A percentile compares a stretch with the other conserved stretches of the same genome.
These are phyloP conservation scores for Sphyrna mokarran DNA, from an alignment of 2,113 vertebrate genomes.

Conservation along the genomic window DNA sequence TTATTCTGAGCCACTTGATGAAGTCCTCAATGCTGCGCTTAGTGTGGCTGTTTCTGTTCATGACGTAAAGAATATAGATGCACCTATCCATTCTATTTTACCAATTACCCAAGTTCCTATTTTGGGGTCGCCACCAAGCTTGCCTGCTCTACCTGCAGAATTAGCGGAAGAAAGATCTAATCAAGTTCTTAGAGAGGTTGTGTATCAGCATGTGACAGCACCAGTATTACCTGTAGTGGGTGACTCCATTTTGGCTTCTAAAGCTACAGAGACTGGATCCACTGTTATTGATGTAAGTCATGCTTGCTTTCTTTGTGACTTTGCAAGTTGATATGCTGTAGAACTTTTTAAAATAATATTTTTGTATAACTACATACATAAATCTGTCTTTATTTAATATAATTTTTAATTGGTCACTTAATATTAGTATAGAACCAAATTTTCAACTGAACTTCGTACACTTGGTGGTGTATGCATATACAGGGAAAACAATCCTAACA, in stretches of 20 bases:
- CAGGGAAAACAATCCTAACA: too few relatives aligned
- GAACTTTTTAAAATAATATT: not conserved
- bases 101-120: slow-evolving; percentile 6
- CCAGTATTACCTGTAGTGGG: not conserved
- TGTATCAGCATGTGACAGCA: slow-evolving; percentile 1
- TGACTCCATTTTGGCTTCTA: slow-evolving; percentile 12
- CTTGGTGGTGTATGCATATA: not conserved
- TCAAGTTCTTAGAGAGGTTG: not conserved
- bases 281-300: slow-evolving; percentile 23
- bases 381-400: not conserved
- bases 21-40: slow-evolving; percentile 49
- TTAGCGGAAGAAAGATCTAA: not conserved
- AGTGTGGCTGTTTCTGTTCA: slow-evolving; percentile 12
- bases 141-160: not conserved
- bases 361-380: not conserved
- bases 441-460: not conserved
- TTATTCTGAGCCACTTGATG: slow-evolving; percentile 59
- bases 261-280: not conserved
- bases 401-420: not conserved
- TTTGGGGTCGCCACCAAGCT: not conserved
- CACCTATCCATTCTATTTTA: slow-evolving; percentile 34
- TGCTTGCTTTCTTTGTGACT: not conserved
- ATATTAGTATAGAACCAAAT: not conserved
- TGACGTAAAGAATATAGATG: not conserved
- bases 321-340: not conserved